These are phyloP conservation scores for Cinclus cinclus DNA, from an alignment of 2,113 vertebrate species.

Conservation along the genomic window DNA sequence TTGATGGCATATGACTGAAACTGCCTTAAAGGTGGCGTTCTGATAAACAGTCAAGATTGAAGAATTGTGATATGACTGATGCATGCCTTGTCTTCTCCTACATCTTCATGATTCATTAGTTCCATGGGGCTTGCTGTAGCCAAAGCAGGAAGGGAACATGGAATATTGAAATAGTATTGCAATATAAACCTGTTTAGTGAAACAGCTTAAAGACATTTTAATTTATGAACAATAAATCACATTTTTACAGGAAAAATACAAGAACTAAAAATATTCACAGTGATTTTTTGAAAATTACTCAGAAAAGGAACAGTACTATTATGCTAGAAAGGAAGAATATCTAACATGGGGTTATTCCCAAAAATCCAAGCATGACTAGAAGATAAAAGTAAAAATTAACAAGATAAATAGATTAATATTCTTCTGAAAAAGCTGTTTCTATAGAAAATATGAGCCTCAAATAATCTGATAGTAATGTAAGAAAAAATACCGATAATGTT, in stretches of 20 bases:
- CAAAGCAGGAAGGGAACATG: neutral
- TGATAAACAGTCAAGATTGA: neutral
- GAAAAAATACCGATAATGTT: neutral
- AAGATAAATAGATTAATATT: neutral
- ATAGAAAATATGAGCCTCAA: neutral
- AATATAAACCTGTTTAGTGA: neutral
- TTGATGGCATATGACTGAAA: neutral
- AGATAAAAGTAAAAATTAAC: neutral
- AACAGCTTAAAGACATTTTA: neutral
- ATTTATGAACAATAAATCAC: neutral
- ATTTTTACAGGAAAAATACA: neutral
- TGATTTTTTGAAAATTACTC: neutral
- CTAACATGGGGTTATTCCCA: neutral
- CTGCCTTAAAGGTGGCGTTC: neutral
- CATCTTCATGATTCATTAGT: neutral
- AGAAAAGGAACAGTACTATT: neutral
- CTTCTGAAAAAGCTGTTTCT: neutral
- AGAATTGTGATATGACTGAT: neutral
- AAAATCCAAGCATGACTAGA: neutral
- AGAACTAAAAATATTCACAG: neutral
- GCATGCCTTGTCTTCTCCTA: neutral
- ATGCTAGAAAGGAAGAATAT: neutral
- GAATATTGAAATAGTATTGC: neutral
- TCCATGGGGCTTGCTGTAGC: neutral
- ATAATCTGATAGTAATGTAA: neutral